A percentile compares a stretch with the other conserved stretches of the same genome.
phyloP scores from a whole-genome alignment of 2,797 vertebrate genomes.

The Kryptopterus vitreolus region DNA sequence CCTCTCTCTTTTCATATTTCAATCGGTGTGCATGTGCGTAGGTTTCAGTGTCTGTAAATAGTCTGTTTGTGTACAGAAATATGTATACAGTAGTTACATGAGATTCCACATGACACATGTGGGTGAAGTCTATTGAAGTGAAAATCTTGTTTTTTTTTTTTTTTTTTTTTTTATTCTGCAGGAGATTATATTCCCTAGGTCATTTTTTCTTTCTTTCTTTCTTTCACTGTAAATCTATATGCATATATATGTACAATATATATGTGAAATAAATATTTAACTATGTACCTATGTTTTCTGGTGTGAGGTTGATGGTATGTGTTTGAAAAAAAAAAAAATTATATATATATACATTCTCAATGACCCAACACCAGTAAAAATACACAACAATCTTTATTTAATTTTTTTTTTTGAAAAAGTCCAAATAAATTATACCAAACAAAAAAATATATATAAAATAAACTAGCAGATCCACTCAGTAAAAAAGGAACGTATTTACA shows the following conservation, averaged over 20 bases:
- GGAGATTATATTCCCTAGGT: constrained; percentile 36
- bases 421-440: constrained; percentile 90
- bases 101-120: constrained; percentile 53
- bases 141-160: constrained; percentile 36
- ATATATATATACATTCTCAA: no score
- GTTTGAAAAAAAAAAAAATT: no score
- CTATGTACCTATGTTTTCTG: constrained; percentile 37
- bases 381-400: constrained; percentile 88
- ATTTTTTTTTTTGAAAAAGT: constrained; percentile 73
- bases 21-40: constrained; percentile 60
- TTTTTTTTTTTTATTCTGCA: constrained; percentile 37
- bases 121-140: constrained; percentile 46
- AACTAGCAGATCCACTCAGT: constrained; percentile 89
- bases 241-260: constrained; percentile 42
- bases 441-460: constrained; percentile 81
- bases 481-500: constrained; percentile 84
- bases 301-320: background rate
- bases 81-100: constrained; percentile 51
- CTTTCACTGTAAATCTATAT: constrained; percentile 54
- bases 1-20: constrained; percentile 24
- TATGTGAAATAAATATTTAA: constrained; percentile 59
- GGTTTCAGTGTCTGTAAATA: constrained; percentile 47
- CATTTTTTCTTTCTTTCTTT: constrained; percentile 18
- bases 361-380: constrained; percentile 70
- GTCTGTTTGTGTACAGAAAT: constrained; percentile 51